Evolutionary conservation across 2,888 invertebrate species (phyloP).

Genomic region (Lamellibrachia columna): DNA sequence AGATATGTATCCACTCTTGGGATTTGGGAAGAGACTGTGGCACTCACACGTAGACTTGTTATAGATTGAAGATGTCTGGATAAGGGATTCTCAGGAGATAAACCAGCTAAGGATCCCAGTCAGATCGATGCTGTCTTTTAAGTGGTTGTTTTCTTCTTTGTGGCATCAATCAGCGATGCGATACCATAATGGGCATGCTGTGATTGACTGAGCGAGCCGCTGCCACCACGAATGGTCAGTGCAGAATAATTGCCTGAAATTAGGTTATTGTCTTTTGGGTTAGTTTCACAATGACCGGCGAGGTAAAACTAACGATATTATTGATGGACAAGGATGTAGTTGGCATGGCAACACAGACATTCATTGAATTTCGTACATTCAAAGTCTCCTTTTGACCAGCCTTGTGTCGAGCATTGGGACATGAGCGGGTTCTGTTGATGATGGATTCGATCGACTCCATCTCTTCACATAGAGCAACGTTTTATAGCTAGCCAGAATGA

Average conservation of each 20-base stretch:
- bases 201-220: neutral
- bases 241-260: neutral
- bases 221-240: neutral
- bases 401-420: neutral
- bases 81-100: neutral
- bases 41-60: neutral
- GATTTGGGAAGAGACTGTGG: neutral
- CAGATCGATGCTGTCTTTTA: neutral
- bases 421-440: neutral
- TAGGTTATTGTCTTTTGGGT: conserved; percentile 12
- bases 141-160: conserved; percentile 9
- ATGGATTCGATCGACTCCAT: neutral
- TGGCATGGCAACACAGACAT: neutral
- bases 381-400: neutral
- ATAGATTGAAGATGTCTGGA: conserved; percentile 16
- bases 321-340: neutral
- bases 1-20: neutral
- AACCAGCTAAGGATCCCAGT: conserved; percentile 10
- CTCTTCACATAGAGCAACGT: neutral
- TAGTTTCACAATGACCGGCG: neutral
- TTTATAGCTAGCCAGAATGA: neutral
- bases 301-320: conserved; percentile 1
- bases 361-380: neutral
- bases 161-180: neutral
- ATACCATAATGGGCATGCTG: neutral